Evolutionary conservation across 2,888 invertebrate species (phyloP), one percentile per base, ranked within the genome.

Genomic region (Exocentrus adspersus): DNA sequence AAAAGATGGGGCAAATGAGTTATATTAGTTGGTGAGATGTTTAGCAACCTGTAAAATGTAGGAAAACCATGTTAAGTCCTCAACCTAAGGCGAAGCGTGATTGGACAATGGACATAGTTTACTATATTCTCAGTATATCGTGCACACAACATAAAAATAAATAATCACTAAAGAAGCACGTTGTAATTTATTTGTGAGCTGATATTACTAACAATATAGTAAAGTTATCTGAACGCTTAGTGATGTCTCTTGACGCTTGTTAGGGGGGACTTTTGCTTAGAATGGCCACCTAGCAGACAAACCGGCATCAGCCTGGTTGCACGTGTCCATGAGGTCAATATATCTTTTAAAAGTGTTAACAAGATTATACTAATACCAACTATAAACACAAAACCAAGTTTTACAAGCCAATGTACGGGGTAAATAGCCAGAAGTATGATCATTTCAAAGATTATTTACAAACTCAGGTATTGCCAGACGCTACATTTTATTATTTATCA

Each of bases 261-360:
- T 76, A 77, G 75, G 75, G n/a, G 78, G 77, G 72, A 72, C 72
- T 74, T 71, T 74, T 46, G 69, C 68, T 72, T 70, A 60, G 67
- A 72, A 74, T 76, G 78, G n/a, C 77, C 79, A 76, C 76, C 77
- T 78, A 73, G 75, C 74, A 75, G 77, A 77, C 75, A 76, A 72
- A 71, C 77, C 76, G 76, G 77, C 77, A 57, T 65, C 67, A 62
- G 69, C 77, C n/a, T 78, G 80, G 80, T 80, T 80, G 80, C 80
- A 80, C 80, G n/a, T n/a, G n/a, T n/a, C n/a, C n/a, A n/a, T n/a
- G n/a, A n/a, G n/a, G n/a, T n/a, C n/a, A n/a, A n/a, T n/a, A n/a
- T n/a, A n/a, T n/a, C n/a, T n/a, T n/a, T n/a, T 66, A 57, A 64
- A 56, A 9, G 21, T 41, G 24, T 50, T 50, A 28, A 28, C n/a